phyloP scores from a whole-genome alignment of 2,113 vertebrate species.

The Labeo catla region DNA sequence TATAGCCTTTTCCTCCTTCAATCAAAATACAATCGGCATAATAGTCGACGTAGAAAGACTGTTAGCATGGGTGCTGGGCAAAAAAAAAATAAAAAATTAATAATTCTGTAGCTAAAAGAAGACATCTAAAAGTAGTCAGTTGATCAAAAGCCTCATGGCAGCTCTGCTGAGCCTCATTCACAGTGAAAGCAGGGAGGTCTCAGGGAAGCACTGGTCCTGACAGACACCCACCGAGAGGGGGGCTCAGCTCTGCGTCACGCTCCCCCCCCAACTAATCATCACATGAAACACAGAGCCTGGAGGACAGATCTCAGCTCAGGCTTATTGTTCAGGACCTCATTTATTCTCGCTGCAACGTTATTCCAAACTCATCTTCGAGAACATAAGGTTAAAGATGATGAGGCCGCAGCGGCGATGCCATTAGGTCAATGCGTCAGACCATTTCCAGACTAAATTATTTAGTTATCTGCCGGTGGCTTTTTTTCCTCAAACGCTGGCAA shows the following conservation, averaged over 20 bases:
- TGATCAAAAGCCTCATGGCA: constrained; percentile 22
- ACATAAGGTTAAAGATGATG: constrained; percentile 50
- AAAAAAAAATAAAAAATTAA: background rate
- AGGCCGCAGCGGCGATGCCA: constrained; percentile 62
- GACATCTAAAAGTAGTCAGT: constrained; percentile 5
- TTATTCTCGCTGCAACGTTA: background rate
- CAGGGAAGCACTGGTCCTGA: constrained; percentile 34
- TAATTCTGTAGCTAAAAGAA: background rate
- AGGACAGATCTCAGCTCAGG: constrained; percentile 31
- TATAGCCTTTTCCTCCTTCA: background rate
- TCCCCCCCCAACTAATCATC: background rate
- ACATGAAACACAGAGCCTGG: constrained; percentile 33
- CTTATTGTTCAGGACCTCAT: constrained; percentile 40
- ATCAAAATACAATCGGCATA: constrained; percentile 31
- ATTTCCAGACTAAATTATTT: constrained; percentile 68
- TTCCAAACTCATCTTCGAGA: constrained; percentile 21
- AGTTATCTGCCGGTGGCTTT: constrained; percentile 57
- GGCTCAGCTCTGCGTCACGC: constrained; percentile 15
- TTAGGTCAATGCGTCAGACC: constrained; percentile 67
- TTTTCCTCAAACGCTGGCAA: constrained; percentile 59
- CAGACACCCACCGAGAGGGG: constrained; percentile 20
- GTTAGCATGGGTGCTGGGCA: background rate
- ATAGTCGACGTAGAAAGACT: background rate
- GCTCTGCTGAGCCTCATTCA: constrained; percentile 25
- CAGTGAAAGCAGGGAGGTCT: constrained; percentile 13